Evolutionary conservation across 2,888 invertebrate genomes (phyloP).

Genomic region (Seladonia tumulorum): DNA sequence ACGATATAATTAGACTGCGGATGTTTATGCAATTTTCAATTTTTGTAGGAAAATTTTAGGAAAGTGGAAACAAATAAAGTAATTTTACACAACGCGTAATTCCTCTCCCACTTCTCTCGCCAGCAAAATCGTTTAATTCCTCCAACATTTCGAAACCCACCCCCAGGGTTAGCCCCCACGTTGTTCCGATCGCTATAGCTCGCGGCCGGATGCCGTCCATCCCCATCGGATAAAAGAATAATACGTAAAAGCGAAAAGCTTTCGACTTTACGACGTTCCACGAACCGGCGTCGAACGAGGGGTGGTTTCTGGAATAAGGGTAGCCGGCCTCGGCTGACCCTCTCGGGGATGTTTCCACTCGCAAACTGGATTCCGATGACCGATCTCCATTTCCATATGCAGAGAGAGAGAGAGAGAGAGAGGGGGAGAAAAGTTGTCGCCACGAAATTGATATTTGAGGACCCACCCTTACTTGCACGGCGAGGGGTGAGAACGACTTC

Average conservation of each 20-base stretch:
- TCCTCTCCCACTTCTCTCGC: neutral
- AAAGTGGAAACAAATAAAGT: too few relatives aligned
- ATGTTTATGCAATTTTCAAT: too few relatives aligned
- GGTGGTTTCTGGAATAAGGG: constrained; percentile 12
- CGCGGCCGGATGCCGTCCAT: constrained; percentile 47
- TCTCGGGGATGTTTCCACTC: constrained; percentile 81
- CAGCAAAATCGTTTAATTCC: neutral
- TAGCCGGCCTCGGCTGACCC: constrained; percentile 75
- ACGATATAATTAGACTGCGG: too few relatives aligned
- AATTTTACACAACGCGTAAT: neutral
- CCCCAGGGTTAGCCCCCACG: neutral
- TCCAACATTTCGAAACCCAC: neutral
- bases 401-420: constrained; percentile 48
- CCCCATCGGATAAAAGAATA: constrained; percentile 77
- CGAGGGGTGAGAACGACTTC: neutral
- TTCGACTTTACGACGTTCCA: constrained; percentile 73
- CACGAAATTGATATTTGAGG: constrained; percentile 82
- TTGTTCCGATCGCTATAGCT: neutral
- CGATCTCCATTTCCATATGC: constrained; percentile 83
- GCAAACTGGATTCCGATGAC: constrained; percentile 83
- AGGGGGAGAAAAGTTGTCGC: constrained; percentile 76
- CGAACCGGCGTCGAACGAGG: neutral
- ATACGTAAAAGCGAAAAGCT: constrained; percentile 78
- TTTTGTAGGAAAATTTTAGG: too few relatives aligned
- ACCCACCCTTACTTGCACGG: constrained; percentile 34